Evolutionary conservation across 2,797 vertebrate species (phyloP), one percentile per base, ranked within the genome.

Genomic region (Chelmon rostratus): DNA sequence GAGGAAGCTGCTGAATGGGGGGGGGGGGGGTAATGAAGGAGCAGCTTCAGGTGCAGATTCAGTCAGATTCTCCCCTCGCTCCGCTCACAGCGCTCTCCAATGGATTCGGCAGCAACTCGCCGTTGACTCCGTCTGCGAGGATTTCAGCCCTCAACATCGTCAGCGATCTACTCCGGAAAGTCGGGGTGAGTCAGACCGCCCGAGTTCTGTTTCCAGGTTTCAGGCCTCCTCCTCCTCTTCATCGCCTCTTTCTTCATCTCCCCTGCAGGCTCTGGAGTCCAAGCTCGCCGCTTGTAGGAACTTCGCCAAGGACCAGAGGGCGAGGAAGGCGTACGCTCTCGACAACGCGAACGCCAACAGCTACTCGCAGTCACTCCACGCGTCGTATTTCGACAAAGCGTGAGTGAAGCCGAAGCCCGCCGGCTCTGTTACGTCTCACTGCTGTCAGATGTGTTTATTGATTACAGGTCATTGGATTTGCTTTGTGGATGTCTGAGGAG

Each of bases 141-240:
- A 97, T 99, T 95, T 98, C 98, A 57, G 98, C 98, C 6, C 97
- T 99, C 83, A 99, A 98, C 95, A 99, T 99, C 8, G 98, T 99
- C 89, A 97, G 98, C 47, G 98, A 99, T 91, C 94, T 99, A 67
- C 92, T 99, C 57, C 95, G 98, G 83, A 99, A 99, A 97, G 98
- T 99, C 12, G 98, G 98, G 96, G 98, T 99, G 92, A 94, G 95
- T 90, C 56, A 1, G 8, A 65, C 33, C 23, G 31, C n/a, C 67
- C 19, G 16, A 28, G 40, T n/a, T 70, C 18, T 59, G 58, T 61
- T 25, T 8, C n/a, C 47, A 21, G 21, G 50, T 65, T 28, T 52
- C 38, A 2, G 3, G 5, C 23, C 15, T 44, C 46, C 19, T 0
- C 66, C 49, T 54, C 4, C 46, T 19, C 38, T 18, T 11, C 1